Evolutionary conservation across 1,140 invertebrate species (phyloP).

Genomic region (Magallana gigas): DNA sequence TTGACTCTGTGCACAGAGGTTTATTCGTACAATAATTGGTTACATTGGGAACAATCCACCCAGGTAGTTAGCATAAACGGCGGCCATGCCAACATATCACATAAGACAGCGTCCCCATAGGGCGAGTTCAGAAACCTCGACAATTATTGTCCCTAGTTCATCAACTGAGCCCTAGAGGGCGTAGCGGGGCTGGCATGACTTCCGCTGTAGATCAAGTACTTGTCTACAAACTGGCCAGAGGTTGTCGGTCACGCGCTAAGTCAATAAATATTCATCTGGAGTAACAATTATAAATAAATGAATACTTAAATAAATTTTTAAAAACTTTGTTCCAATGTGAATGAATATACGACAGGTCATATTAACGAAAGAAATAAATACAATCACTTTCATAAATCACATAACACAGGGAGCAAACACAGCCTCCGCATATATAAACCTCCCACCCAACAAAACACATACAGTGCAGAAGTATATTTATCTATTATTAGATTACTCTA

Average conservation of each 20-base stretch:
- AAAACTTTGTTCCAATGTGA: slow-evolving; percentile 51
- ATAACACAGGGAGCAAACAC: slow-evolving; percentile 10
- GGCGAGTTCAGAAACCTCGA: slow-evolving; percentile 39
- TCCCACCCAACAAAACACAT: slow-evolving; percentile 34
- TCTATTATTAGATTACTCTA: slow-evolving; percentile 45
- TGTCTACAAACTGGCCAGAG: slow-evolving; percentile 56
- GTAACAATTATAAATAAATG: slow-evolving; percentile 52
- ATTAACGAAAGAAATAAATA: slow-evolving; percentile 26
- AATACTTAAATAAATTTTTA: slow-evolving; percentile 47
- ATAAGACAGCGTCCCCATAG: slow-evolving; percentile 46
- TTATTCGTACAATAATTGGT: slow-evolving; percentile 51
- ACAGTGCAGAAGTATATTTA: slow-evolving; percentile 37
- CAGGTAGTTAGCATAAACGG: slow-evolving; percentile 48
- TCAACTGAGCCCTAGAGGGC: slow-evolving; percentile 12
- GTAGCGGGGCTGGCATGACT: slow-evolving; percentile 46
- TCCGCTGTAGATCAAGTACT: slow-evolving; percentile 61
- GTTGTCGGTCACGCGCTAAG: slow-evolving; percentile 49
- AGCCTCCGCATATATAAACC: slow-evolving; percentile 7
- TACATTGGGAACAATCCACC: slow-evolving; percentile 57
- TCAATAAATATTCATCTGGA: slow-evolving; percentile 53
- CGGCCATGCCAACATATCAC: slow-evolving; percentile 48
- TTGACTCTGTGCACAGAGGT: slow-evolving; percentile 60
- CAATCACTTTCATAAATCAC: slow-evolving; percentile 28
- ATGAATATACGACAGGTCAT: slow-evolving; percentile 51
- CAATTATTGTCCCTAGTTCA: slow-evolving; percentile 36